Percentiles rank a stretch among this genome's conserved stretches.
phyloP scores from a whole-genome alignment of 23 tunicate genomes.

The Aplidium turbinatum region DNA sequence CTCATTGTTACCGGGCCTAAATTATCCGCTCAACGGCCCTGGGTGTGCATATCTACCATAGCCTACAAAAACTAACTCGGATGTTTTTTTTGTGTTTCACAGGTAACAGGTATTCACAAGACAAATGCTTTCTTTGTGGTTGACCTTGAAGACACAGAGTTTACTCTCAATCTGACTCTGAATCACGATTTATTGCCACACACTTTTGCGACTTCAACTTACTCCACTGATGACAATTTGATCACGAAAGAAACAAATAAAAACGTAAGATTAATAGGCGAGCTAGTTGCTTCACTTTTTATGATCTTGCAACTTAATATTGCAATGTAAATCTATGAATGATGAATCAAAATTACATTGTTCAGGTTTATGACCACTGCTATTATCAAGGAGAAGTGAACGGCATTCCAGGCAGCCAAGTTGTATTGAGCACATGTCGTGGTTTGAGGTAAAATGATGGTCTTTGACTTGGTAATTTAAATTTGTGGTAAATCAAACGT shows the following conservation, averaged over 20 bases:
- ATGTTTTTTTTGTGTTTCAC: no score
- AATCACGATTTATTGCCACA: conserved; percentile 24
- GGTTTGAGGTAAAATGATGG: conserved; percentile 74
- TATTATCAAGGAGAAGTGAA: conserved; percentile 72
- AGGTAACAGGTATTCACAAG: conserved; percentile 10
- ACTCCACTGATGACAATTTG: no score
- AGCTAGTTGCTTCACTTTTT: no score
- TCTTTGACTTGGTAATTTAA: not conserved
- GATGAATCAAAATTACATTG: no score
- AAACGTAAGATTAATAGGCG: no score
- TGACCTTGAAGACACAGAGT: conserved; percentile 21
- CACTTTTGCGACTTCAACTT: not conserved
- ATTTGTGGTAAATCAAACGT: not conserved
- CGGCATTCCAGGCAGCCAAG: conserved; percentile 48
- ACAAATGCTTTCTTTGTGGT: conserved; percentile 18
- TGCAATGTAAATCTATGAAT: no score
- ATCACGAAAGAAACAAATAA: no score
- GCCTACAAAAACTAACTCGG: no score
- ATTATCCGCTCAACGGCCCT: no score
- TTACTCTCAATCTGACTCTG: conserved; percentile 1
- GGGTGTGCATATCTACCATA: no score
- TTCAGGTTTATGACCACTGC: conserved; percentile 67
- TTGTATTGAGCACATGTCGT: conserved; percentile 69
- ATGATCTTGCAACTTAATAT: no score
- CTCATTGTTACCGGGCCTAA: no score